Percentiles rank a stretch among this genome's conserved stretches.
Evolutionary conservation across 2,113 vertebrate species (phyloP).

Genomic region (Oplegnathus fasciatus): DNA sequence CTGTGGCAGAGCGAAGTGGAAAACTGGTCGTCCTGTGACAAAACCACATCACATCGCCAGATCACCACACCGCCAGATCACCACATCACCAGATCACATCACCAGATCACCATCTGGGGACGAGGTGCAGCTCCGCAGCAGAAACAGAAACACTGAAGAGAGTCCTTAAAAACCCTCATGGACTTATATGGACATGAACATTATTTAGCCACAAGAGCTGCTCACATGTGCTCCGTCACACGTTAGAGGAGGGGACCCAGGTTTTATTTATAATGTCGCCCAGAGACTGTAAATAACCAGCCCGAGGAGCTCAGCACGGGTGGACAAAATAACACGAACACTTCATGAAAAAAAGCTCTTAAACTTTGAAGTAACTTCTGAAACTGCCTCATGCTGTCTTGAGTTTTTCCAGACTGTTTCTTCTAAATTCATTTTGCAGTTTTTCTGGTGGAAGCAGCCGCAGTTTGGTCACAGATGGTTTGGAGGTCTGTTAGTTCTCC

Average conservation of each 20-base stretch:
- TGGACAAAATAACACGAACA: not conserved
- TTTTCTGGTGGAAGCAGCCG: conserved; percentile 18
- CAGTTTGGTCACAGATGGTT: conserved; percentile 26
- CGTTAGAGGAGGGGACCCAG: not conserved
- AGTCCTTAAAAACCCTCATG: not conserved
- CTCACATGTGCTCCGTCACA: not conserved
- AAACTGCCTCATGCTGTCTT: not conserved
- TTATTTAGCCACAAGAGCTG: not conserved
- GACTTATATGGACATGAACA: not conserved
- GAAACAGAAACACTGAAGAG: not conserved
- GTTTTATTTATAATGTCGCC: not conserved
- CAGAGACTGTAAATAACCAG: not conserved
- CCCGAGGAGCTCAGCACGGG: not conserved
- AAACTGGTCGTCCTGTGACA: conserved; percentile 10
- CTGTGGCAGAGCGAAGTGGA: conserved; percentile 37
- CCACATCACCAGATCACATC: conserved; percentile 11
- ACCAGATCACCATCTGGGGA: conserved; percentile 6
- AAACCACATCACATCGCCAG: conserved; percentile 12
- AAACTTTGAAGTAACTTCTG: not conserved
- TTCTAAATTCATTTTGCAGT: not conserved
- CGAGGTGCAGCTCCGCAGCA: not conserved
- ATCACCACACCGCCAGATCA: not conserved
- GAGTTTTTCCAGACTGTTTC: not conserved
- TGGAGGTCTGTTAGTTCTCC: not conserved
- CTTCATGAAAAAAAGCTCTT: not conserved